A percentile compares a stretch with the other conserved stretches of the same genome.
phyloP scores from a whole-genome alignment of 64 coral and sea anemone genomes.

The Pachyseris speciosa region DNA sequence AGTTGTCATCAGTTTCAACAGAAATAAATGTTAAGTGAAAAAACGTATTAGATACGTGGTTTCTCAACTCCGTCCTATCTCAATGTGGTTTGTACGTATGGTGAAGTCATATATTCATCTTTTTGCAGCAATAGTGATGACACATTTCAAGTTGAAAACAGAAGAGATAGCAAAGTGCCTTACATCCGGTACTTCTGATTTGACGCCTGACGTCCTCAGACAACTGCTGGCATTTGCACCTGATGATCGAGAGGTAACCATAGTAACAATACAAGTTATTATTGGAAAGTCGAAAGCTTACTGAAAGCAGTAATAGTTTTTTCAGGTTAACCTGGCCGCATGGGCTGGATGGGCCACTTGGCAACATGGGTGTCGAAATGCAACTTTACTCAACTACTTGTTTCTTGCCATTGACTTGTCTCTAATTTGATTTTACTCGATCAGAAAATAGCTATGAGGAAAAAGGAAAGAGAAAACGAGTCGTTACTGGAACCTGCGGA shows the following conservation, averaged over 20 bases:
- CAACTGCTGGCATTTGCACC: slow-evolving; percentile 14
- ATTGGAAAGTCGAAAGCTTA: background rate
- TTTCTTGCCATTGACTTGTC: background rate
- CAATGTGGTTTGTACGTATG: too few relatives aligned
- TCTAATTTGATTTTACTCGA: background rate
- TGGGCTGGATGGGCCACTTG: too few relatives aligned
- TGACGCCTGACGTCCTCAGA: slow-evolving; percentile 6
- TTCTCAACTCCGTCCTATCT: too few relatives aligned
- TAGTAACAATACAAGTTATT: background rate
- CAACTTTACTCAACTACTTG: too few relatives aligned
- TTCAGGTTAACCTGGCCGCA: too few relatives aligned
- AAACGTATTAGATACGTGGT: too few relatives aligned
- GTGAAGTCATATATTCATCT: background rate
- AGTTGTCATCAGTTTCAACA: background rate
- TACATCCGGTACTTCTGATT: background rate
- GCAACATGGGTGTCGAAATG: too few relatives aligned
- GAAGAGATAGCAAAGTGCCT: background rate
- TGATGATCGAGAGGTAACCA: slow-evolving; percentile 40
- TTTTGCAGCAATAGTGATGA: slow-evolving; percentile 25
- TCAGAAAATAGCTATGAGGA: background rate
- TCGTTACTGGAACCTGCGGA: slow-evolving; percentile 21
- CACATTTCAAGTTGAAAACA: slow-evolving; percentile 33
- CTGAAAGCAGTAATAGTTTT: background rate
- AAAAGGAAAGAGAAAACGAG: slow-evolving; percentile 1
- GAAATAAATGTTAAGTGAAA: too few relatives aligned